A percentile compares a stretch with the other conserved stretches of the same genome.
phyloP scores from a whole-genome alignment of 2,797 vertebrate species.

The Triplophysa yarkandensis region DNA sequence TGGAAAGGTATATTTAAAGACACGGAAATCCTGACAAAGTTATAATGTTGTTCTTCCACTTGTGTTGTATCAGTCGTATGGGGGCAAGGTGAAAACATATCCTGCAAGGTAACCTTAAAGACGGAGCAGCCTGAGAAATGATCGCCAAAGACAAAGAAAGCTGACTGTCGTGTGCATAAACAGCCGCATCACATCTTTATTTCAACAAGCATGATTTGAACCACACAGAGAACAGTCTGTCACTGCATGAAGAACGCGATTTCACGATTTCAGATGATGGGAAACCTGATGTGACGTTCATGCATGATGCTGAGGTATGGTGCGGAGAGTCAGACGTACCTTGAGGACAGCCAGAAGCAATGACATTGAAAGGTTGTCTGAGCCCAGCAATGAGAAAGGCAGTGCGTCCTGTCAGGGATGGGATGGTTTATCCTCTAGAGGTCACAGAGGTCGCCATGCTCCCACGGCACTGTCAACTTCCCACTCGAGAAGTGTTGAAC shows the following conservation, averaged over 20 bases:
- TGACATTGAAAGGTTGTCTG: conserved; percentile 65
- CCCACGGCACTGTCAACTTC: conserved; percentile 50
- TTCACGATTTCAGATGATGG: no score
- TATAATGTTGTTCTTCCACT: background rate
- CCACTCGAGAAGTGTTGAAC: conserved; percentile 45
- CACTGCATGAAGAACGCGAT: no score
- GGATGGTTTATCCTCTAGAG: conserved; percentile 32
- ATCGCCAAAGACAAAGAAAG: no score
- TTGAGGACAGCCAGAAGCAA: conserved; percentile 55
- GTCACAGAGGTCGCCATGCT: conserved; percentile 21
- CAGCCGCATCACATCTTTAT: no score
- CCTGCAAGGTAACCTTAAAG: no score
- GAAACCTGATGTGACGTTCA: background rate
- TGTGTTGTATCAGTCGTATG: background rate
- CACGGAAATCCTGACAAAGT: background rate
- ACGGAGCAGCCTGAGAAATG: no score
- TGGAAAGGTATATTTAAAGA: background rate
- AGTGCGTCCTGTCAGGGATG: conserved; percentile 30
- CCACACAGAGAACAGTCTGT: background rate
- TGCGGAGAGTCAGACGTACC: conserved; percentile 41
- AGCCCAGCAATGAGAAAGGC: conserved; percentile 31
- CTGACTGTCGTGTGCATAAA: no score
- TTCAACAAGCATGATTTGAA: background rate
- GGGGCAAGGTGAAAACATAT: no score
- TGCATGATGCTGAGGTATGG: conserved; percentile 19